Conservation (phyloP, 1,140 invertebrate species). For the Drepana arcuata region DNA sequence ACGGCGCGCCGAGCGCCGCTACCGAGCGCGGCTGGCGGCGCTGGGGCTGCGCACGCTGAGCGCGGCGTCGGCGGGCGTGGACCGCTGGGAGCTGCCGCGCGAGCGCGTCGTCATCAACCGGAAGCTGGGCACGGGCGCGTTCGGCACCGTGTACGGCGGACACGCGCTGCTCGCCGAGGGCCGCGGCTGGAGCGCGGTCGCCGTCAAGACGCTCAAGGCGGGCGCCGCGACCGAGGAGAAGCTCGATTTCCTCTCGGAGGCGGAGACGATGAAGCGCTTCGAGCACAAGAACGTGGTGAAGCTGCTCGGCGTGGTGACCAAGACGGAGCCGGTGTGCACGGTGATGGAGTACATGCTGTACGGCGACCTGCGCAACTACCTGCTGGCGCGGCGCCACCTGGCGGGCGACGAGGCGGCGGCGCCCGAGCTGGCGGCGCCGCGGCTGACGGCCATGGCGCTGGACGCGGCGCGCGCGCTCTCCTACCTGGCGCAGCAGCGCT, state of each 20-base stretch:
- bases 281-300: conserved; percentile 52
- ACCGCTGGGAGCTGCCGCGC: conserved; percentile 89
- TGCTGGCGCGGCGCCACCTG: conserved; percentile 23
- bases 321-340: conserved; percentile 30
- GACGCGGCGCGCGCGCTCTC: conserved; percentile 89
- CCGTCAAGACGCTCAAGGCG: conserved; percentile 90
- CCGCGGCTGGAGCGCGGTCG: conserved; percentile 86
- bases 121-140: conserved; percentile 90
- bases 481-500: conserved; percentile 85
- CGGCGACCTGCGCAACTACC: conserved; percentile 31
- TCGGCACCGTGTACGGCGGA: conserved; percentile 75
- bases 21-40: conserved; percentile 95
- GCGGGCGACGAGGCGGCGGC: conserved; percentile 7
- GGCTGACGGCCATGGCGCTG: conserved; percentile 87
- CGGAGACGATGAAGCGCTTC: conserved; percentile 93
- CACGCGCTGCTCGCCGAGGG: conserved; percentile 77
- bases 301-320: conserved; percentile 39
- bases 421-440: conserved; percentile 77
- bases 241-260: conserved; percentile 92
- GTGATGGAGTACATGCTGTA: conserved; percentile 47
- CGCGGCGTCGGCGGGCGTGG: conserved; percentile 60
- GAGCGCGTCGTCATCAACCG: conserved; percentile 88
- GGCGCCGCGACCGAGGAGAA: conserved; percentile 88
- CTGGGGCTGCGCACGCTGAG: conserved; percentile 74
- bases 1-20: conserved; percentile 89